Base-by-base conservation (phyloP, 1,140 invertebrate genomes). In the Drosophila suzukii region DNA sequence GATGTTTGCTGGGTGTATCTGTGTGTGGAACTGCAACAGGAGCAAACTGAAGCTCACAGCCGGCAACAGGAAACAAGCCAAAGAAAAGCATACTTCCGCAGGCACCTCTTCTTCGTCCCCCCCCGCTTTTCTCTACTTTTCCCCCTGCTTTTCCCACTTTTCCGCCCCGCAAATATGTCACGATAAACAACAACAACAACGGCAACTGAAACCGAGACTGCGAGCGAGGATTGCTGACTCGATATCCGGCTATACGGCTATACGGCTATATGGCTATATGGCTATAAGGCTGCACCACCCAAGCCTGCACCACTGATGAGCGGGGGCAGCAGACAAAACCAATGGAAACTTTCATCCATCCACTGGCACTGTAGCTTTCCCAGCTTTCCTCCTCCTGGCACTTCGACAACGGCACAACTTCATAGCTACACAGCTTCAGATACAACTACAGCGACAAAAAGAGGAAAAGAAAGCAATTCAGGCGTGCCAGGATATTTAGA, bases 1-100 rank as follows among this genome's bases (percentile, higher is more conserved):
- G 49, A 68, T 76, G 70, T 65, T 74, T 75, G 30, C 49, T 32
- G 30, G 49, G 11, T 47, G 20, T 15, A 27, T 50, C 27, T 30
- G 49, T 51, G 70, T 36, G 41, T 46, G 54, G 44, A 55, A 41
- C 60, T 62, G 62, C 77, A 63, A 61, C 41, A 60, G 54, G 57
- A 54, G 74, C 32, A 10, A 47, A 55, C 36, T 47, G 51, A 32
- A 41, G 13, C 12, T 61, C n/a, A 46, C 47, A 60, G 56, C 49
- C 44, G 41, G 57, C 61, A 75, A 65, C 81, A 85, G 81, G 81
- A 84, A 86, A 78, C 78, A 66, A 86, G 60, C 63, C 73, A 81
- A 78, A 78, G 83, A 81, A 60, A 71, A 66, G 82, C 78, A 81
- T 75, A 81, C 78, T 86, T 85, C 74, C 82, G 78, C 82, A 86